Percentiles rank a stretch among this genome's conserved stretches.
Evolutionary conservation across 2,888 invertebrate genomes (phyloP).

Genomic region (Ypsolopha scabrella): DNA sequence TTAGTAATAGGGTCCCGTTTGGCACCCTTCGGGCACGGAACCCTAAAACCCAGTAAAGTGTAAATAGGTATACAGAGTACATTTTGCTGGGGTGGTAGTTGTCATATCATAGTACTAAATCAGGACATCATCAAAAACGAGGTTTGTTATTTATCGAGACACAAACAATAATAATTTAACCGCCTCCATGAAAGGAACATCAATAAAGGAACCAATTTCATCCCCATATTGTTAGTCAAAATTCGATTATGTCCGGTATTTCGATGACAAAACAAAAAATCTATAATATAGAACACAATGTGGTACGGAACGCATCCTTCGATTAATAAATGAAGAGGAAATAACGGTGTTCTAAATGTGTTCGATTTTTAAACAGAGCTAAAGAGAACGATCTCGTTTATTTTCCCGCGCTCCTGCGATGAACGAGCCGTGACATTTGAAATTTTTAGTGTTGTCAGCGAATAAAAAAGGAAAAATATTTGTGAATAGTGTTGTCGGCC

Average conservation of each 20-base stretch:
- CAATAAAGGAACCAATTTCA: conserved; percentile 62
- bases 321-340: conserved; percentile 25
- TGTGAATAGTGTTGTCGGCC: conserved; percentile 52
- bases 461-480: conserved; percentile 39
- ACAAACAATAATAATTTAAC: conserved; percentile 36
- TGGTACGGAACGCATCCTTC: conserved; percentile 38
- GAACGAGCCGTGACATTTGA: conserved; percentile 67
- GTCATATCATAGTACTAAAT: no score
- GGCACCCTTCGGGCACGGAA: no score
- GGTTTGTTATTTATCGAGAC: conserved; percentile 8
- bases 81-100: no score
- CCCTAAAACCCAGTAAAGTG: no score
- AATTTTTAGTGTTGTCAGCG: conserved; percentile 55
- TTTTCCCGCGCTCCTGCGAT: conserved; percentile 52
- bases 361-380: conserved; percentile 45
- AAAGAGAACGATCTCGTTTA: conserved; percentile 47
- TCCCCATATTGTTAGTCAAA: conserved; percentile 59
- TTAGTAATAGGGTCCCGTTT: no score
- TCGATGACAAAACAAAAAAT: conserved; percentile 41
- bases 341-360: conserved; percentile 47
- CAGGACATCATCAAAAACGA: no score
- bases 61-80: no score
- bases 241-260: conserved; percentile 56
- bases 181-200: conserved; percentile 35
- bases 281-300: conserved; percentile 18